A percentile compares a stretch with the other conserved stretches of the same genome.
These are phyloP conservation scores for Parochlus steinenii DNA, from an alignment of 2,888 invertebrate genomes.

Conservation along the genomic window DNA sequence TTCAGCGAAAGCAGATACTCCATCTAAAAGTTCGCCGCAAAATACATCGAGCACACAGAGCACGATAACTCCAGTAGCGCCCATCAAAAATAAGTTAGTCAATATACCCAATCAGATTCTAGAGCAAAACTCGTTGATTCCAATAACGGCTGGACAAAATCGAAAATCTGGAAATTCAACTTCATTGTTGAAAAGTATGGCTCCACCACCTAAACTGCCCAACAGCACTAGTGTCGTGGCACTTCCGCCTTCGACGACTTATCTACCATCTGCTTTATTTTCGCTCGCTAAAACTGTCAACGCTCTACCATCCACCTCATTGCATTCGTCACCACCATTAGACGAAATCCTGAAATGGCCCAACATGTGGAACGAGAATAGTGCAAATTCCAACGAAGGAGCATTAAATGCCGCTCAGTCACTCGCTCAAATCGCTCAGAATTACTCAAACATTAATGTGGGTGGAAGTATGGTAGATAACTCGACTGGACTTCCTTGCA, in stretches of 20 bases:
- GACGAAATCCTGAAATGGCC: constrained; percentile 30
- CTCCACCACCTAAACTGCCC: constrained; percentile 8
- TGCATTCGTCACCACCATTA: constrained; percentile 4
- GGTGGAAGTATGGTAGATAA: constrained; percentile 22
- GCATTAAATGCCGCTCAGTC: constrained; percentile 18
- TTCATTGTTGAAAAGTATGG: neutral
- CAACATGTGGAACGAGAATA: constrained; percentile 19
- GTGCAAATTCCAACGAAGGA: constrained; percentile 9
- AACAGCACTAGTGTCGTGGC: constrained; percentile 2
- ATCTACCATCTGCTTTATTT: constrained; percentile 2
- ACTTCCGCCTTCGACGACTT: constrained; percentile 2
- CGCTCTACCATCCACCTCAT: constrained; percentile 4
- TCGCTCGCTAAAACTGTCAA: constrained; percentile 8
- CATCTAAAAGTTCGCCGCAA: constrained; percentile 15
- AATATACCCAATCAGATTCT: constrained; percentile 17
- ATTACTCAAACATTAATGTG: constrained; percentile 21
- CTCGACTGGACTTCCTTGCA: constrained; percentile 48
- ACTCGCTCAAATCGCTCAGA: constrained; percentile 18
- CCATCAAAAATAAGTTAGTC: too few species aligned
- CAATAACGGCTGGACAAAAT: constrained; percentile 13
- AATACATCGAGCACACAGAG: neutral
- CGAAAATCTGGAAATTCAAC: constrained; percentile 9
- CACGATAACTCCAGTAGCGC: constrained; percentile 2
- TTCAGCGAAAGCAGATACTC: constrained; percentile 17
- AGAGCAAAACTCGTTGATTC: constrained; percentile 17